Conservation (phyloP, 1,140 invertebrate species). For the Monomorium pharaonis region DNA sequence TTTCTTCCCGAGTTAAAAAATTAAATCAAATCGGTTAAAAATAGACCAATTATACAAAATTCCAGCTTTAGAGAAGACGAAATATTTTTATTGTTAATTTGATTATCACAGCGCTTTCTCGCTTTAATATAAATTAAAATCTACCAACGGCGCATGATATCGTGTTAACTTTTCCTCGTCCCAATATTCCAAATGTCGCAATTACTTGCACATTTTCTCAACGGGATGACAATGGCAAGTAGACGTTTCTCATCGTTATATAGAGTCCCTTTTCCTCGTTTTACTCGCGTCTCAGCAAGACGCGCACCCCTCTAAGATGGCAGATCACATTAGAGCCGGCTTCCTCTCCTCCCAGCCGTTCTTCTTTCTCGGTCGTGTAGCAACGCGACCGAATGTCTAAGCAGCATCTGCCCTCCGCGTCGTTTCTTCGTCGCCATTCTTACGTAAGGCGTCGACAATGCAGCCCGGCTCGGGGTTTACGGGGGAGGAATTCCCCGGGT, state of each 20-base stretch:
- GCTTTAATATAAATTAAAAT: slow-evolving; percentile 2
- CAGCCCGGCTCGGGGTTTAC: slow-evolving; percentile 73
- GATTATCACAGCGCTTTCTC: background rate
- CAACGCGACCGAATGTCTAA: slow-evolving; percentile 74
- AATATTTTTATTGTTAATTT: background rate
- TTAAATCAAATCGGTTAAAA: background rate
- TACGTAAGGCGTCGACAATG: slow-evolving; percentile 74
- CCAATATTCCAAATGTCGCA: background rate
- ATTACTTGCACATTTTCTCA: background rate
- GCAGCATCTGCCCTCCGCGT: slow-evolving; percentile 81
- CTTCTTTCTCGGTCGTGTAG: slow-evolving; percentile 73
- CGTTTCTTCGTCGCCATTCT: slow-evolving; percentile 77
- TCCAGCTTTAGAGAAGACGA: background rate
- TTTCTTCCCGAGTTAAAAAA: background rate
- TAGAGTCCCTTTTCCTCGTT: slow-evolving; percentile 39
- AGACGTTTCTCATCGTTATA: slow-evolving; percentile 34
- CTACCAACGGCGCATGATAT: background rate
- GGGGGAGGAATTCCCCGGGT: slow-evolving; percentile 79
- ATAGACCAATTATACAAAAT: background rate
- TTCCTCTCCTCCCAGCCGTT: slow-evolving; percentile 56
- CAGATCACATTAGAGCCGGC: slow-evolving; percentile 79
- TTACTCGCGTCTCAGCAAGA: slow-evolving; percentile 49
- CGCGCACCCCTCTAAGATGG: slow-evolving; percentile 28
- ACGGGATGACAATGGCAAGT: background rate
- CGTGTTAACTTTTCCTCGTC: background rate